Conservation (phyloP, 2,888 invertebrate genomes). For the Eupithecia insigniata region DNA sequence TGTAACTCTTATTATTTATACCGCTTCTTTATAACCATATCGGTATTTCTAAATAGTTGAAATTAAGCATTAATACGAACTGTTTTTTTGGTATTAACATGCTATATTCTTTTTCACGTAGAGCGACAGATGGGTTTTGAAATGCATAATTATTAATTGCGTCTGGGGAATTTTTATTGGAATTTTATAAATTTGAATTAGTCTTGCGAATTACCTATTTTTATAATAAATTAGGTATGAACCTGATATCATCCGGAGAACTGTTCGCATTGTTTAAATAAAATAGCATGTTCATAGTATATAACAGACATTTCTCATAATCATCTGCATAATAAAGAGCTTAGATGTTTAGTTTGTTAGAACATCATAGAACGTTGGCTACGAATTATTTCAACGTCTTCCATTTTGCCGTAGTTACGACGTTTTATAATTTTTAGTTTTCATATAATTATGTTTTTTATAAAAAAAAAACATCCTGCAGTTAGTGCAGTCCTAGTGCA, state of each 20-base stretch:
- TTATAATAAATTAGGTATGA: constrained; percentile 34
- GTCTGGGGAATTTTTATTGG: constrained; percentile 8
- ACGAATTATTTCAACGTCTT: constrained; percentile 83
- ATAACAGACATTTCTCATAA: constrained; percentile 32
- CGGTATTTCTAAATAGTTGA: constrained; percentile 40
- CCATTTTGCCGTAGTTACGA: constrained; percentile 68
- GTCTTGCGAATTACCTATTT: constrained; percentile 32
- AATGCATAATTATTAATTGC: constrained; percentile 1
- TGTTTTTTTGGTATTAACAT: constrained; percentile 35
- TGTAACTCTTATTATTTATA: constrained; percentile 36
- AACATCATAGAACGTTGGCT: constrained; percentile 72
- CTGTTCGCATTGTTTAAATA: constrained; percentile 41
- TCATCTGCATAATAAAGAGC: constrained; percentile 63
- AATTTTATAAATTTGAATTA: constrained; percentile 31
- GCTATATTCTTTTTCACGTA: constrained; percentile 37
- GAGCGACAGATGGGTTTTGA: constrained; percentile 31
- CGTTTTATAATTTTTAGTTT: constrained; percentile 44
- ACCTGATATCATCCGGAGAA: constrained; percentile 26
- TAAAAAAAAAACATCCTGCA: constrained; percentile 60
- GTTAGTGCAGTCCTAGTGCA: constrained; percentile 76
- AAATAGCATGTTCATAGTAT: constrained; percentile 41
- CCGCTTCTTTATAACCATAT: constrained; percentile 43
- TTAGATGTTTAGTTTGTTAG: constrained; percentile 64
- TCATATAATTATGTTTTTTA: constrained; percentile 41
- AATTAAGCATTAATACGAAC: constrained; percentile 32